Evolutionary conservation across 2,113 vertebrate genomes (phyloP), one percentile per base, ranked within the genome.

Genomic region (Macquaria australasica): DNA sequence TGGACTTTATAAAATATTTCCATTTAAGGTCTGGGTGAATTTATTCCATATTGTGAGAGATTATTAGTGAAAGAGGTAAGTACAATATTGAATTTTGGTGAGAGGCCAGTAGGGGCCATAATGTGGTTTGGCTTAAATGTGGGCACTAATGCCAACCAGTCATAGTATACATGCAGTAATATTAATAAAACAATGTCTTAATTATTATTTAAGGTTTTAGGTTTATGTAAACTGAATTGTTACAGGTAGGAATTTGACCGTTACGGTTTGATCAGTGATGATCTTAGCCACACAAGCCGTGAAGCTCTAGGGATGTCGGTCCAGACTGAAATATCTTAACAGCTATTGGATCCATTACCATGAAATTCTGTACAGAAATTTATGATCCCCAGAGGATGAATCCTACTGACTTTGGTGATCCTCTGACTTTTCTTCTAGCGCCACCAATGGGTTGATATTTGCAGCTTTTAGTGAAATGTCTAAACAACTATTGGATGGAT

Each of bases 1-100:
- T 74, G 67, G 45, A 84, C 64, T 12, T 76, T 10, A 63, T 77
- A 1, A 83, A 83, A 75, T 75, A 71, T 75, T 82, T 90, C 66
- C 56, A 73, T 76, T 34, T 43, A 34, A 39, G 48, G 62, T 75
- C 59, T 37, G 34, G 34, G 11, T 43, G 74, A 78, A 83, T 67
- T 56, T 73, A 81, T 81, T 83, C 73, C 60, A 68, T 68, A 63
- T 51, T 75, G 59, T 41, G n/a, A 63, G 15, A 62, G 64, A 73
- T 76, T 77, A 64, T 73, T 51, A 34, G 37, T 71, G 55, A 69
- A 85, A 77, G 28, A 67, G 31, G 51, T 51, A 73, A 72, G 69
- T 59, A 77, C 39, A 43, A 64, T 71, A 73, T 67, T 76, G 66
- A 58, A 43, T 67, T 68, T 48, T 84, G 77, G 59, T 63, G 18